Evolutionary conservation across 2,113 vertebrate species (phyloP).

Genomic region (Saccopteryx leptura): DNA sequence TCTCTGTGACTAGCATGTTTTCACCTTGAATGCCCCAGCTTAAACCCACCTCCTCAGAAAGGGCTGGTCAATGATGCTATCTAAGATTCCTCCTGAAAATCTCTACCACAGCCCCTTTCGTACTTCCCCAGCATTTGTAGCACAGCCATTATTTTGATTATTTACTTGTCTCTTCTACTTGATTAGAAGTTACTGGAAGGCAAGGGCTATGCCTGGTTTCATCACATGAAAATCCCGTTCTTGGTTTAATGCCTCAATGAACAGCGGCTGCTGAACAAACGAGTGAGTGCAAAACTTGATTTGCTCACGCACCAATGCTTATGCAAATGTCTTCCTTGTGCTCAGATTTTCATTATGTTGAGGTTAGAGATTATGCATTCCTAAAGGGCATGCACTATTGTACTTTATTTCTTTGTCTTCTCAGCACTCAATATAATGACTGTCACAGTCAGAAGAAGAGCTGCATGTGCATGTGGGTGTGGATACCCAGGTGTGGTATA

Average conservation of each 20-base stretch:
- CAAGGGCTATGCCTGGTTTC: background rate
- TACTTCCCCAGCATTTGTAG: background rate
- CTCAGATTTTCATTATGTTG: background rate
- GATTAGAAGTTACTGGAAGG: background rate
- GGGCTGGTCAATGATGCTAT: background rate
- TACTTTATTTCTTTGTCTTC: background rate
- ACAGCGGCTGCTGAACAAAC: background rate
- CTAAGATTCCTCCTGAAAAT: background rate
- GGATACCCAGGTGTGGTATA: background rate
- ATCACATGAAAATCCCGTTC: background rate
- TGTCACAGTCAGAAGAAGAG: background rate
- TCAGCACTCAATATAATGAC: background rate
- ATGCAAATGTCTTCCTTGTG: background rate
- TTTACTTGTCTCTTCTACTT: background rate
- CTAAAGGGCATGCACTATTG: background rate
- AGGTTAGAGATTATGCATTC: background rate
- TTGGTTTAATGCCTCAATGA: background rate
- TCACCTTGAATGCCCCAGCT: background rate
- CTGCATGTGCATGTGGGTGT: background rate
- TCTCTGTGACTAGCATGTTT: background rate
- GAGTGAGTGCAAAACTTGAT: background rate
- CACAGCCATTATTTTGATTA: background rate
- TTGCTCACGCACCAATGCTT: background rate
- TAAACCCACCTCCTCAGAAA: background rate
- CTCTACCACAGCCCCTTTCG: background rate